A percentile compares a stretch with the other conserved stretches of the same genome.
phyloP scores from a whole-genome alignment of 2,113 vertebrate genomes.

The Dermatemys mawii region DNA sequence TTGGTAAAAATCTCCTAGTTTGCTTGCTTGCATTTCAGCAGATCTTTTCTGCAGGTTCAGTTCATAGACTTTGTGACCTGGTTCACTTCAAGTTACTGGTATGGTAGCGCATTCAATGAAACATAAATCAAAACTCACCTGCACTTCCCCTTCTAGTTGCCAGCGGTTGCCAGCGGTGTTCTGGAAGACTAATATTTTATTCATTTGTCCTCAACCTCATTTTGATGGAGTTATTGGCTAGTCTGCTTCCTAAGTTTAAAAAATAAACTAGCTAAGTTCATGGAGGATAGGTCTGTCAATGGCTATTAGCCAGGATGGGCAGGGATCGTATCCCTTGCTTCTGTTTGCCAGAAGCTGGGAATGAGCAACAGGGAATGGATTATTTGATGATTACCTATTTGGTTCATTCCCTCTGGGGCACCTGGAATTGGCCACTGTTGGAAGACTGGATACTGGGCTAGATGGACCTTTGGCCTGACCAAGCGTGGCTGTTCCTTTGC shows the following conservation, averaged over 20 bases:
- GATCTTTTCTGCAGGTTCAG: conserved; percentile 9
- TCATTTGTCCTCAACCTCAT: background rate
- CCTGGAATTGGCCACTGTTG: too few relatives aligned
- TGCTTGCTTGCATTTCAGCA: background rate
- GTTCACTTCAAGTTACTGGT: conserved; percentile 45
- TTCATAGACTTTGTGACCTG: conserved; percentile 18
- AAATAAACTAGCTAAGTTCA: too few relatives aligned
- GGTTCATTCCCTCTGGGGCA: too few relatives aligned
- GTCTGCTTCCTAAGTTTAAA: background rate
- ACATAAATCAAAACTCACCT: conserved; percentile 43
- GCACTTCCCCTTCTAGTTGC: background rate
- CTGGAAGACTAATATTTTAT: background rate
- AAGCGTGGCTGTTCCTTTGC: too few relatives aligned
- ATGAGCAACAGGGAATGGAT: too few relatives aligned
- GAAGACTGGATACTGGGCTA: too few relatives aligned
- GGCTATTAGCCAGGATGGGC: too few relatives aligned
- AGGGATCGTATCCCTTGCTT: too few relatives aligned
- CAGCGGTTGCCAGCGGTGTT: background rate
- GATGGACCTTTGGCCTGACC: too few relatives aligned
- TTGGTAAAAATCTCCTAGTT: background rate
- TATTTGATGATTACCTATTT: too few relatives aligned
- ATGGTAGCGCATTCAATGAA: conserved; percentile 48
- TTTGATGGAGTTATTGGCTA: background rate
- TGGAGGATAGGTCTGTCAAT: too few relatives aligned
- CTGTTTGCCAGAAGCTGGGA: too few relatives aligned